Evolutionary conservation across 2,797 vertebrate species (phyloP).

Genomic region (Gallirallus australis): DNA sequence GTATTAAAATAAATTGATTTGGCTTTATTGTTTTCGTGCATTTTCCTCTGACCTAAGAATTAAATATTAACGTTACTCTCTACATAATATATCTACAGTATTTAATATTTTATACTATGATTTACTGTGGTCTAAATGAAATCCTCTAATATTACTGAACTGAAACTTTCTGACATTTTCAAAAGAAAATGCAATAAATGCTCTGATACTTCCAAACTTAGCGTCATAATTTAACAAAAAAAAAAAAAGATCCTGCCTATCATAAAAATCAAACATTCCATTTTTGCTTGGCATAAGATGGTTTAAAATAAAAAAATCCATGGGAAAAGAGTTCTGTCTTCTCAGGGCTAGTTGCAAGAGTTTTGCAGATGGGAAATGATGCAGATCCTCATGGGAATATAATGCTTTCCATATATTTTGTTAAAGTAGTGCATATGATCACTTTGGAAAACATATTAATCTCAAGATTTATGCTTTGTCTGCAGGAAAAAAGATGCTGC

Average conservation of each 20-base stretch:
- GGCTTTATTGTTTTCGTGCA: slow-evolving; percentile 17
- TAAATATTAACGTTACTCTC: slow-evolving; percentile 56
- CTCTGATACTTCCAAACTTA: not conserved
- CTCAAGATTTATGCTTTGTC: not conserved
- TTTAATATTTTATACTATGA: slow-evolving; percentile 56
- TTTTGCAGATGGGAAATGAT: slow-evolving; percentile 50
- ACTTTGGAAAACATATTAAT: slow-evolving; percentile 6
- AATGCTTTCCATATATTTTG: not conserved
- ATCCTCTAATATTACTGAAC: not conserved
- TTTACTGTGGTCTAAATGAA: slow-evolving; percentile 45
- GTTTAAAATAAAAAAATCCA: not conserved
- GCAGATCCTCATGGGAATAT: not conserved
- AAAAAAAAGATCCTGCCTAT: not conserved
- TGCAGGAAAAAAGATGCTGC: slow-evolving; percentile 2
- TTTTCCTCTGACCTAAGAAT: slow-evolving; percentile 31
- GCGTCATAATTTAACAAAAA: not conserved
- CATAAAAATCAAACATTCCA: slow-evolving; percentile 10
- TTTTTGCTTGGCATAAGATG: not conserved
- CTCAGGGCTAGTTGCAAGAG: not conserved
- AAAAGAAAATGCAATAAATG: slow-evolving; percentile 21
- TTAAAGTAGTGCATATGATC: not conserved
- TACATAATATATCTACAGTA: not conserved
- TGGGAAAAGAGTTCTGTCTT: not conserved
- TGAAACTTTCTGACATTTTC: slow-evolving; percentile 6
- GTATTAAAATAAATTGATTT: slow-evolving; percentile 28